These are phyloP conservation scores for Poecilia gillii DNA, from an alignment of 2,797 vertebrate genomes.

Conservation along the genomic window DNA sequence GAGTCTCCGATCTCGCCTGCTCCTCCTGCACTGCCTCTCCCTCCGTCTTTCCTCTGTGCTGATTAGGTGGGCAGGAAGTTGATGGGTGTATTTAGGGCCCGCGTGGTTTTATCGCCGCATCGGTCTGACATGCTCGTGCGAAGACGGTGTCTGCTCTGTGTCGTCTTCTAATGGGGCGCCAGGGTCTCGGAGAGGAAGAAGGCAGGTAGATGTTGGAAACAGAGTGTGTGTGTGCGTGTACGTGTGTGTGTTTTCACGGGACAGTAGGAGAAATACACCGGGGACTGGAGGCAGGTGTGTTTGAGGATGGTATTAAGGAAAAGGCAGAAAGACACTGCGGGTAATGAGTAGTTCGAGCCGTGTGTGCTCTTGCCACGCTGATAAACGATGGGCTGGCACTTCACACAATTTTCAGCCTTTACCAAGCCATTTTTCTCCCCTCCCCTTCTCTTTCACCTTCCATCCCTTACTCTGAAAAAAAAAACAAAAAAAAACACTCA, in stretches of 20 bases:
- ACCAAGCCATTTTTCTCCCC: conserved; percentile 69
- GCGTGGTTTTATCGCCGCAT: conserved; percentile 44
- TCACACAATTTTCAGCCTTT: conserved; percentile 67
- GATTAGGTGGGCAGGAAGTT: conserved; percentile 57
- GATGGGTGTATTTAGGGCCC: conserved; percentile 61
- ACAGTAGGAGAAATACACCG: conserved; percentile 37
- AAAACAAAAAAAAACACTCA: not conserved
- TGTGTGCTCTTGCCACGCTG: conserved; percentile 54
- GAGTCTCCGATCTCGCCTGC: conserved; percentile 36
- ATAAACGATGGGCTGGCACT: conserved; percentile 70
- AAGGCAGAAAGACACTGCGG: conserved; percentile 46
- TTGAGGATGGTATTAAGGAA: conserved; percentile 58
- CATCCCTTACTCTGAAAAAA: conserved; percentile 22
- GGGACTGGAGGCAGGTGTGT: conserved; percentile 49
- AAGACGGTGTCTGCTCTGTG: conserved; percentile 53
- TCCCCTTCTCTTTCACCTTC: conserved; percentile 24
- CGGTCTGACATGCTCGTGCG: conserved; percentile 58
- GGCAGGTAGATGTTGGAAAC: conserved; percentile 29
- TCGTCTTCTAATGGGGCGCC: conserved; percentile 56
- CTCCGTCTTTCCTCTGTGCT: conserved; percentile 38
- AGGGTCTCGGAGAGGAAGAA: conserved; percentile 37
- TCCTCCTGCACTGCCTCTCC: conserved; percentile 33
- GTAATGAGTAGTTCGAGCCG: conserved; percentile 65
- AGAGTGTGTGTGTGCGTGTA: conserved; percentile 1
- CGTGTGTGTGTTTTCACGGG: conserved; percentile 6